Conservation (phyloP, 2,113 vertebrate species). For the Mormyrus iriodes region DNA sequence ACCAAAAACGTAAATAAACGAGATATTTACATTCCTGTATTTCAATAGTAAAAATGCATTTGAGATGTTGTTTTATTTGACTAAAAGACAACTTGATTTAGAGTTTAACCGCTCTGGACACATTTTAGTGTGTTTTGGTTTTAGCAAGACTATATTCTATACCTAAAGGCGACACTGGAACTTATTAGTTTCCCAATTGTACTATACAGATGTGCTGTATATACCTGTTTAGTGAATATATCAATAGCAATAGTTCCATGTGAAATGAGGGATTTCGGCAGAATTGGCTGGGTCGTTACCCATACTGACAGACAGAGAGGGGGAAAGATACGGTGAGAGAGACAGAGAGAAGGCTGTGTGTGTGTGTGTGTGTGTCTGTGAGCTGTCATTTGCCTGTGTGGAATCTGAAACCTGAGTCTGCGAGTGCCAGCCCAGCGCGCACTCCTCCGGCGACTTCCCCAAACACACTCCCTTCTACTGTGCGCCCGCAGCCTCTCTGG, state of each 20-base stretch:
- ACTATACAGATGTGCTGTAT: not conserved
- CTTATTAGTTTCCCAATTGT: not conserved
- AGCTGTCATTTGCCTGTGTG: constrained; percentile 32
- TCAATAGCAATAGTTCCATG: not conserved
- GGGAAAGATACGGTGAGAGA: constrained; percentile 1
- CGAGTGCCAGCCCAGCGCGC: constrained; percentile 13
- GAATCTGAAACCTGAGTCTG: constrained; percentile 37
- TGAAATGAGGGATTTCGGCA: not conserved
- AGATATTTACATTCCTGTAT: not conserved
- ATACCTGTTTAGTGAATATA: not conserved
- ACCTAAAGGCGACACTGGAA: not conserved
- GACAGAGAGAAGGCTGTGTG: not conserved
- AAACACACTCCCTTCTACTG: constrained; percentile 39
- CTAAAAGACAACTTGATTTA: not conserved
- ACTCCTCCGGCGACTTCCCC: constrained; percentile 46
- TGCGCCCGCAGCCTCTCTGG: constrained; percentile 26
- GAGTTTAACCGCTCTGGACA: not conserved
- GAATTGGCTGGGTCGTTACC: not conserved
- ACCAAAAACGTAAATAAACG: not conserved
- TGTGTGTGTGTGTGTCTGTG: not conserved
- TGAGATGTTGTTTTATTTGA: not conserved
- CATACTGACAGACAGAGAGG: not conserved
- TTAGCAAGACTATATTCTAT: not conserved
- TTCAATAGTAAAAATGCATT: not conserved
- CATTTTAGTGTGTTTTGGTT: too few relatives aligned